Base-by-base conservation (phyloP, 2,888 invertebrate genomes). In the Rotaria socialis region DNA sequence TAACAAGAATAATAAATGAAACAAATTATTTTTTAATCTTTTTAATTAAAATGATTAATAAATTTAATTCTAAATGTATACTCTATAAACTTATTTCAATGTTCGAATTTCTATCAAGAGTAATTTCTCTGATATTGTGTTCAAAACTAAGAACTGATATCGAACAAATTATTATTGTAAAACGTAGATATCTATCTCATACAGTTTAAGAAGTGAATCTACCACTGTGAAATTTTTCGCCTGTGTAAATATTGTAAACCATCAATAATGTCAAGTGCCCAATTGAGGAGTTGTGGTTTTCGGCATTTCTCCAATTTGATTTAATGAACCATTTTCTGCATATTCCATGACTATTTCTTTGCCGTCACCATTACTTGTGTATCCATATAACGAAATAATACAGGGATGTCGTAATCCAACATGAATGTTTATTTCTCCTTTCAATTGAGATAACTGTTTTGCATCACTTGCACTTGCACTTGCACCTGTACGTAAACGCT, bases 241-340 rank as follows among this genome's bases (percentile, higher is more conserved):
- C 80, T 80, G n/a, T 80, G 80, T 47, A 80, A 80, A 80, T 80
- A 80, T 80, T 80, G 80, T 80, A 80, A n/a, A 47, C 80, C 80
- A 47, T 80, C 80, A 6, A 80, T 11, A n/a, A 80, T 80, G n/a
- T 80, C 80, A 8, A 80, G 0, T 47, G n/a, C 80, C 80, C 80
- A 80, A 47, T 80, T 47, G 24, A 80, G 43, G 8, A 80, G 22
- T 80, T 80, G 80, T 47, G n/a, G 24, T 47, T 80, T 22, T n/a
- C n/a, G n/a, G n/a, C n/a, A n/a, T n/a, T n/a, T n/a, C n/a, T n/a
- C n/a, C n/a, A n/a, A n/a, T n/a, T n/a, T 80, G 22, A 47, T 80
- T 80, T n/a, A 80, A 80, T n/a, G 80, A 80, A 47, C 80, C 80
- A 24, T 14, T 6, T 47, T 80, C 47, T 8, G 80, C 80, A 80